These are phyloP conservation scores for Platyscapa corneri DNA, from an alignment of 1,140 invertebrate species.

Conservation along the genomic window DNA sequence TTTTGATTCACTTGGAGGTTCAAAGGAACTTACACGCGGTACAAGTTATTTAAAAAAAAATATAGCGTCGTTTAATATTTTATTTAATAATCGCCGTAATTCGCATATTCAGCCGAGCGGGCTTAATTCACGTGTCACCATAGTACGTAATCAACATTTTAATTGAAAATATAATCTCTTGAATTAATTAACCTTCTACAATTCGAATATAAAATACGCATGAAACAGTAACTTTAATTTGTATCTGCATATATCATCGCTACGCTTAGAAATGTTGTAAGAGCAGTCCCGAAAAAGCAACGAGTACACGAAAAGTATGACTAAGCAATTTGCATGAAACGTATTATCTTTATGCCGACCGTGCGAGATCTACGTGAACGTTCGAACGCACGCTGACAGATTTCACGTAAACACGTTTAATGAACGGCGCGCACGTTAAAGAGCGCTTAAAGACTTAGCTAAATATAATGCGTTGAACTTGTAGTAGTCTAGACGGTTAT, in stretches of 20 bases:
- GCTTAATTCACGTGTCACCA: neutral
- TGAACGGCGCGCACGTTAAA: neutral
- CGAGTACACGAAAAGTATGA: neutral
- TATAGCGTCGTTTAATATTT: neutral
- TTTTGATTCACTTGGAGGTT: neutral
- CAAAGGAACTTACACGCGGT: neutral
- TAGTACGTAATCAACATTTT: neutral
- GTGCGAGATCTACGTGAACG: neutral
- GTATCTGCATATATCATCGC: neutral
- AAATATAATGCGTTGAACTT: neutral
- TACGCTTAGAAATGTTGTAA: neutral
- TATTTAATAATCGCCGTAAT: neutral
- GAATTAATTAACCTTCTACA: conserved; percentile 7
- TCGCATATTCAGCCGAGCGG: neutral
- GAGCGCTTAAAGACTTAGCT: conserved; percentile 4
- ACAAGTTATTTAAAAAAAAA: neutral
- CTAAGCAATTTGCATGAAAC: conserved; percentile 27
- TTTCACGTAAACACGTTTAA: conserved; percentile 31
- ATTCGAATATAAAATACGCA: neutral
- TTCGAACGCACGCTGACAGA: neutral
- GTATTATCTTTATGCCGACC: neutral
- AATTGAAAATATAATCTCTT: neutral
- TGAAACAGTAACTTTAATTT: neutral
- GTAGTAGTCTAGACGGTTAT: neutral
- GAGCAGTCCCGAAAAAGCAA: neutral